These are phyloP conservation scores for Heliconius ismenius DNA, from an alignment of 2,888 invertebrate genomes.

Conservation along the genomic window DNA sequence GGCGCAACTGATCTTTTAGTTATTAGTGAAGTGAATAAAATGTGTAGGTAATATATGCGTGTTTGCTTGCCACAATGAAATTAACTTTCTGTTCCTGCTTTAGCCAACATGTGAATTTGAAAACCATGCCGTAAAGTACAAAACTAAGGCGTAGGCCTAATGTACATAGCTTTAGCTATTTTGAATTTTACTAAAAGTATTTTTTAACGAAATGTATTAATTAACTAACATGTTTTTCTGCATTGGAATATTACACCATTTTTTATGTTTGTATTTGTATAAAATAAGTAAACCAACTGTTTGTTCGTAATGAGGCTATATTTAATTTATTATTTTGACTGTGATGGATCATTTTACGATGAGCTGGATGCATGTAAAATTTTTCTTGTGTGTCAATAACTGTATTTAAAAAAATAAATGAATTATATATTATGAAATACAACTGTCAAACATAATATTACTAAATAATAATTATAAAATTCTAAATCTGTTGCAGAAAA, in stretches of 20 bases:
- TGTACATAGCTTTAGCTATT: conserved; percentile 30
- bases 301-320: conserved; percentile 52
- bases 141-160: conserved; percentile 53
- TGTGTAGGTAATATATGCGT: conserved; percentile 32
- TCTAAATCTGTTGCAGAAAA: conserved; percentile 8
- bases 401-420: not conserved
- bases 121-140: conserved; percentile 64
- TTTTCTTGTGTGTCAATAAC: not conserved
- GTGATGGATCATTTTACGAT: conserved; percentile 50
- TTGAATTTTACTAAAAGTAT: not conserved
- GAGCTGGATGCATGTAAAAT: conserved; percentile 47
- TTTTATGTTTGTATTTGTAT: conserved; percentile 5
- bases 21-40: conserved; percentile 50
- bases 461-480: not conserved
- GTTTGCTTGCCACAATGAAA: conserved; percentile 46
- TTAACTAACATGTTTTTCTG: conserved; percentile 7
- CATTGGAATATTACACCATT: conserved; percentile 25
- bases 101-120: conserved; percentile 26
- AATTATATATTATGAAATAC: not conserved
- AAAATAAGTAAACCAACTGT: conserved; percentile 11
- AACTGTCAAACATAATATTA: not conserved
- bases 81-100: conserved; percentile 30
- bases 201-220: not conserved
- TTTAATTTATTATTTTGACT: conserved; percentile 49
- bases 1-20: conserved; percentile 54